A percentile compares a stretch with the other conserved stretches of the same genome.
Evolutionary conservation across 2,797 vertebrate species (phyloP).

Genomic region (Staurois parvus): DNA sequence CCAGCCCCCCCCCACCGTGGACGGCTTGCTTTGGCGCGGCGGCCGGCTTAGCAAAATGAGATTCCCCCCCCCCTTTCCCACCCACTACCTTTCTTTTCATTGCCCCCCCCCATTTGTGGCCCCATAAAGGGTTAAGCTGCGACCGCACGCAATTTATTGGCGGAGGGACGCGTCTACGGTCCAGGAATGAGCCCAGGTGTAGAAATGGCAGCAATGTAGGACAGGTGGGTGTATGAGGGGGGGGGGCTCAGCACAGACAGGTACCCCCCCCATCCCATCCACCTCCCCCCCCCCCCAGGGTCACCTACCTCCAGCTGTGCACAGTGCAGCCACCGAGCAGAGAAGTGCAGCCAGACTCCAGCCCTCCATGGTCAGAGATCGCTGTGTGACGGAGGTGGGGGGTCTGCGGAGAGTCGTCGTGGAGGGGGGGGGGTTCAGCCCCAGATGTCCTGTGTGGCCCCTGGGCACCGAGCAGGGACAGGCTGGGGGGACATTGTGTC

Average conservation of each 20-base stretch:
- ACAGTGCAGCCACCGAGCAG: not conserved
- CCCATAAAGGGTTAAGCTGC: no score
- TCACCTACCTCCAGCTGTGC: conserved; percentile 46
- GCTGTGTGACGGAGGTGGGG: not conserved
- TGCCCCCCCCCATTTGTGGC: not conserved
- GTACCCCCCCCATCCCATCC: no score
- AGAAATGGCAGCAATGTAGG: no score
- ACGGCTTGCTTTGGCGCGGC: no score
- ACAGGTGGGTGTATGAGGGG: no score
- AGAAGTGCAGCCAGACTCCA: conserved; percentile 31
- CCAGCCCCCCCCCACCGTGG: no score
- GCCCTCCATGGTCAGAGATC: conserved; percentile 20
- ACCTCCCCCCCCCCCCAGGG: not conserved
- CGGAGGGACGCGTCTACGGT: no score
- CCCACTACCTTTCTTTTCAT: no score
- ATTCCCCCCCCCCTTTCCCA: not conserved
- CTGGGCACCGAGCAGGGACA: conserved; percentile 7
- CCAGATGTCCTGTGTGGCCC: not conserved
- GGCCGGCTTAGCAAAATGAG: no score
- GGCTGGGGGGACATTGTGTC: conserved; percentile 35
- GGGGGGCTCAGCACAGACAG: not conserved
- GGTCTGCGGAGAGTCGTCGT: not conserved
- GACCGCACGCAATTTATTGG: no score
- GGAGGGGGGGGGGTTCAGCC: not conserved
- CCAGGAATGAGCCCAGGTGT: no score